Evolutionary conservation across 92 coral and sea anemone genomes (phyloP), one percentile per base, ranked within the genome.

Genomic region (Phymanthus crucifer): DNA sequence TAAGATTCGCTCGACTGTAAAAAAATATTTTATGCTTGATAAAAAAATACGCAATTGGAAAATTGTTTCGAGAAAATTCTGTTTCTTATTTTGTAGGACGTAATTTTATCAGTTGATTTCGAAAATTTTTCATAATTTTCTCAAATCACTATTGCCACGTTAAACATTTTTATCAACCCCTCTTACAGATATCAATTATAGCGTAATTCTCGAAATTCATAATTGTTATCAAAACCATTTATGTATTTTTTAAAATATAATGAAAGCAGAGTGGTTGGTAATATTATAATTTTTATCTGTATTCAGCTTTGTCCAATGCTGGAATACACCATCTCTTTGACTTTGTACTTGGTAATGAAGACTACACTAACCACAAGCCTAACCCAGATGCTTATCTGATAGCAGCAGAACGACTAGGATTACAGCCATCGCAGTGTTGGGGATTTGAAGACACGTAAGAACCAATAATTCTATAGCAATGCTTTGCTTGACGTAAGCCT

Each of bases 381-480:
- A 84, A 76, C 75, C 98, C 99, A 29, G 99, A 96, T 67, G 98
- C 97, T 0, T 96, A 86, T 75, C 58, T 87, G 72, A 93, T 89
- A 24, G 99, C 99, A n/a, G 97, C 98, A 47, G 80, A 71, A 33
- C 83, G 78, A 77, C 91, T 96, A 17, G 93, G 95, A 0, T 90
- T 96, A 16, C 69, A 83, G 11, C 98, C 99, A 36, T 89, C 78
- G 34, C 90, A 93, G 3, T 96, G 99, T 47, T 96, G 99, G 99
- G 99, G 97, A 33, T 89, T 96, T 66, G 99, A 96, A 78, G 99
- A 96, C 80, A 93, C 99, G 99, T 96, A 87, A 91, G 99, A 57
- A 27, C n/a, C 13, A 19, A 32, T 29, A 33, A 54, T 32, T 54
- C 24, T 26, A 17, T n/a, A n/a, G n/a, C n/a, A n/a, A n/a, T n/a